Base-by-base conservation (phyloP, 2,797 vertebrate genomes). In the Enteromius argenteus region DNA sequence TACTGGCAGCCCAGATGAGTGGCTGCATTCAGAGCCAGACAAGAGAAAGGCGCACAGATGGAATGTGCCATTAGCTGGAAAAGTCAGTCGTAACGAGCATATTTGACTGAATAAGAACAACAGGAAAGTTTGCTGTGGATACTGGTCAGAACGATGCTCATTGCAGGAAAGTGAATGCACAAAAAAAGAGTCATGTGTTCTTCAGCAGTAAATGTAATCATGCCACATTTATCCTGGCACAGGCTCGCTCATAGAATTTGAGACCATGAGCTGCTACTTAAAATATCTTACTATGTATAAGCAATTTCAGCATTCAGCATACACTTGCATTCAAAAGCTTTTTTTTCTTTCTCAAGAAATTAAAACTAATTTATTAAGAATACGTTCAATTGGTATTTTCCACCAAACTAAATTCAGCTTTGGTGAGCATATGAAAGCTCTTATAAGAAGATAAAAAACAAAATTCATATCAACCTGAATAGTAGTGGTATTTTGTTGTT, bases 1-100 rank as follows among this genome's bases (percentile, higher is more conserved):
- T 60, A 67, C 32, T 71, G 53, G 37, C 37, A 77, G 72, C 82
- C 3, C 66, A 69, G 64, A 78, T 60, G 64, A 84, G 51, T 68
- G 49, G 27, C 53, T 84, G 75, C 53, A 84, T 79, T 84, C 75
- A 78, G 49, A 66, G 44, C 66, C 17, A 51, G 35, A 83, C 44
- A 64, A 66, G 69, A 64, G 42, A 82, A 66, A 64, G 13, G 15
- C 15, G 3, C 42, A 17, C 32, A 76, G 73, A 64, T 51, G 71
- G 69, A 84, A 78, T 83, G 72, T 74, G 71, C 21, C 35, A 71
- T 69, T 49, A 37, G 39, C 44, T 30, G 23, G 32, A 67, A 53
- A 76, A 66, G 42, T 83, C 32, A 13, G 72, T 46, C 9, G 60
- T 76, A 76, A 75, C 6, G 3, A 83, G 72, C 32, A 9, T 42